A percentile compares a stretch with the other conserved stretches of the same genome.
These are phyloP conservation scores for Meteorus cinctellus DNA, from an alignment of 2,888 invertebrate species.

Conservation along the genomic window DNA sequence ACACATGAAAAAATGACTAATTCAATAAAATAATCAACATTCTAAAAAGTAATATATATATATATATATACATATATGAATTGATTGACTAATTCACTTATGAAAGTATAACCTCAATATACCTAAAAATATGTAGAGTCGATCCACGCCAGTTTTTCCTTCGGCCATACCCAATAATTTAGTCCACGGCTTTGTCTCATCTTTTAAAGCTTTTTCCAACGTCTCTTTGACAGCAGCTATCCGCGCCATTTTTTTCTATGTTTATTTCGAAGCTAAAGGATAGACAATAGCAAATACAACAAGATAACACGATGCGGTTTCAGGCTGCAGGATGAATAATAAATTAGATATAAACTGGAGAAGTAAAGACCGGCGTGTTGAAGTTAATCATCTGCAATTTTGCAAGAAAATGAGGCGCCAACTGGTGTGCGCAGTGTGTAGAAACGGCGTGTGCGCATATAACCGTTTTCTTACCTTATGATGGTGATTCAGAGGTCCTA, in stretches of 20 bases:
- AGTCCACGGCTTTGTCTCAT: conserved; percentile 84
- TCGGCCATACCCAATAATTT: conserved; percentile 80
- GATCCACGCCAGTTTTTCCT: conserved; percentile 82
- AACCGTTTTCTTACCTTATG: too few species aligned
- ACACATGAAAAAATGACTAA: too few species aligned
- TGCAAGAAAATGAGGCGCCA: too few species aligned
- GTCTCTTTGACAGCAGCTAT: conserved; percentile 77
- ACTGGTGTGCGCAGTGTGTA: too few species aligned
- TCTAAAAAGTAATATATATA: too few species aligned
- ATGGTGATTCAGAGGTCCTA: too few species aligned
- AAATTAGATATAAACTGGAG: neutral
- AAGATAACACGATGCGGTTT: neutral
- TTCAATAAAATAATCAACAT: too few species aligned
- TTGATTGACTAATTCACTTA: neutral
- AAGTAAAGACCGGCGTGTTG: neutral
- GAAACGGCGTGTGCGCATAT: too few species aligned
- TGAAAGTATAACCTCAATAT: conserved; percentile 67
- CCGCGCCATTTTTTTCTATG: conserved; percentile 68
- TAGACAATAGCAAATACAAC: neutral
- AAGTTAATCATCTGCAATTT: neutral
- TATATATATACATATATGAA: neutral
- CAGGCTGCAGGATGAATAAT: neutral
- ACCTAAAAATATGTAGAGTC: conserved; percentile 87
- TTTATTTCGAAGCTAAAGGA: neutral
- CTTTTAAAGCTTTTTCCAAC: conserved; percentile 78